Evolutionary conservation across 2,888 invertebrate species (phyloP).

Genomic region (Caenorhabditis parvicauda): DNA sequence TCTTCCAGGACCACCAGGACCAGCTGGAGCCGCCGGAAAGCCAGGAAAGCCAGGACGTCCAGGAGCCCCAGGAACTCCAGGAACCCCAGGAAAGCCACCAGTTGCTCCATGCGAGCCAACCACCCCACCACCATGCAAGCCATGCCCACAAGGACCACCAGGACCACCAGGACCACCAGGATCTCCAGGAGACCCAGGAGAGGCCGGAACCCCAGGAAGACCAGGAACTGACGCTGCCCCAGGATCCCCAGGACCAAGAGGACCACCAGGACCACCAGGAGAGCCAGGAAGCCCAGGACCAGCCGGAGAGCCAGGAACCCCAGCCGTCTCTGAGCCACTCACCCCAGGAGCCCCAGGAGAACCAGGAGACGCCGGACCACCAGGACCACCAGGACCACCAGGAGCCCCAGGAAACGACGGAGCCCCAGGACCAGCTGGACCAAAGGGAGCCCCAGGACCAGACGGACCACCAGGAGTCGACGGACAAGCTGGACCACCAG

Average conservation of each 20-base stretch:
- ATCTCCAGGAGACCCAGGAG: conserved; percentile 56
- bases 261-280: conserved; percentile 49
- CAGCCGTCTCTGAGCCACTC: conserved; percentile 46
- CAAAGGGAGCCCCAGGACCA: conserved; percentile 46
- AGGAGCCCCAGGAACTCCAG: conserved; percentile 50
- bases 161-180: conserved; percentile 53
- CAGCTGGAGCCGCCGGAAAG: conserved; percentile 32
- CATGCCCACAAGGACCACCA: conserved; percentile 46
- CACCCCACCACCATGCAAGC: conserved; percentile 49
- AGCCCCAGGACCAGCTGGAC: conserved; percentile 38
- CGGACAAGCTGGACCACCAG: conserved; percentile 55
- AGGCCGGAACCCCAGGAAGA: conserved; percentile 49
- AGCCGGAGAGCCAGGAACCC: conserved; percentile 43
- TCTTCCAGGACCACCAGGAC: conserved; percentile 32
- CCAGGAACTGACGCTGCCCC: conserved; percentile 44
- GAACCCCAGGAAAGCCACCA: conserved; percentile 42
- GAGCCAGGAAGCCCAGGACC: conserved; percentile 36
- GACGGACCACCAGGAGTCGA: conserved; percentile 48
- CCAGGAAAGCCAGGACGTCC: conserved; percentile 50
- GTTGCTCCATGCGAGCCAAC: conserved; percentile 44
- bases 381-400: background rate
- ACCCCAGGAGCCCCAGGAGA: conserved; percentile 55
- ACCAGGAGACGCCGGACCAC: conserved; percentile 36
- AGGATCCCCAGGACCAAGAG: conserved; percentile 41
- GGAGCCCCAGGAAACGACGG: background rate